Conservation (phyloP, 92 coral and sea anemone genomes). For the Heteractis magnifica region DNA sequence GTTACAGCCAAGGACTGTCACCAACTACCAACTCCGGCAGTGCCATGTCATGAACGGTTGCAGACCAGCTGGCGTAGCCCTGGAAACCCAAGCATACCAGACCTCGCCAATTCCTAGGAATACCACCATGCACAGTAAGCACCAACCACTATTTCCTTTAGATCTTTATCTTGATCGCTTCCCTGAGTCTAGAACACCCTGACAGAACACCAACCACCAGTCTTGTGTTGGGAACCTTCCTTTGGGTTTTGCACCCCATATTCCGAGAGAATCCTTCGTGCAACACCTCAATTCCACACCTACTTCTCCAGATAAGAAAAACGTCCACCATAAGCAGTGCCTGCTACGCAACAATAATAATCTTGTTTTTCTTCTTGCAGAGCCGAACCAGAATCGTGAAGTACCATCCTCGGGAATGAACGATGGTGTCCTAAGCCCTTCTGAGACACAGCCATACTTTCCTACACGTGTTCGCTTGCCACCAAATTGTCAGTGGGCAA, state of each 20-base stretch:
- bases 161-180: not conserved
- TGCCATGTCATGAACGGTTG: not conserved
- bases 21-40: not conserved
- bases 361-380: not conserved
- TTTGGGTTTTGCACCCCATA: not conserved
- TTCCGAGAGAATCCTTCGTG: not conserved
- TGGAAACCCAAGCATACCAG: not conserved
- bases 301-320: not conserved
- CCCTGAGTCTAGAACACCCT: not conserved
- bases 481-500: not conserved
- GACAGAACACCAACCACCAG: not conserved
- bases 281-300: not conserved
- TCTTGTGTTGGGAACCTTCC: not conserved
- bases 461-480: not conserved
- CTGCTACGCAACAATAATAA: not conserved
- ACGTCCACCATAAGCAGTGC: not conserved
- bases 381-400: not conserved
- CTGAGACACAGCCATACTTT: not conserved
- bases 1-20: not conserved
- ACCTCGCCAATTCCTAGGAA: not conserved
- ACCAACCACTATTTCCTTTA: not conserved
- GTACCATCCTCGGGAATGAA: not conserved
- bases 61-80: not conserved
- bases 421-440: not conserved
- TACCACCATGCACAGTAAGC: not conserved